Evolutionary conservation across 2,113 vertebrate species (phyloP), one percentile per base, ranked within the genome.

Genomic region (Rousettus leschenaultii): DNA sequence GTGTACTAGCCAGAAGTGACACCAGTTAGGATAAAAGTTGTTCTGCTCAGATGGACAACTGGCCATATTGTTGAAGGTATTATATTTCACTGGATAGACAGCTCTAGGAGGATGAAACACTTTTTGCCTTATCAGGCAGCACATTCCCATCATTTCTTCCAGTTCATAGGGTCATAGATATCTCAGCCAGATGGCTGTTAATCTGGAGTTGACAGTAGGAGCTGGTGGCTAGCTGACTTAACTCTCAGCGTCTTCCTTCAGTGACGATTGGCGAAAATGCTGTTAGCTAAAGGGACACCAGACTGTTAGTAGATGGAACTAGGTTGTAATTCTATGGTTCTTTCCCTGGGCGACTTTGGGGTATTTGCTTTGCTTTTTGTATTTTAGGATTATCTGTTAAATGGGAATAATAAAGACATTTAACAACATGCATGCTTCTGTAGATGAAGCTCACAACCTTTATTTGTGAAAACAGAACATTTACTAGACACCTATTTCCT

Each of bases 351-450:
- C 40, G 35, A 70, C 61, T 89, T 94, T 91, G 48, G 24, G 65
- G 71, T 79, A 26, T 28, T 84, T 84, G 24, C 61, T 96, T 75
- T 92, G n/a, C 40, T 91, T 26, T 51, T 84, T 93, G 16, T 70
- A 83, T 83, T 95, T 95, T 65, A 86, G 61, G 82, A 55, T 90
- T 53, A 28, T 75, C 61, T 86, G 24, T 88, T 94, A 38, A 57
- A 33, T 86, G 75, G 68, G 4, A 89, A 70, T 61, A 51, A 59
- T 33, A 68, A 68, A 45, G n/a, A 63, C 11, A 38, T 30, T 45
- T 24, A 68, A 63, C 33, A 82, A 35, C 28, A 30, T 75, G 11
- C 18, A 38, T 40, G 30, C n/a, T 77, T 82, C 19, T 43, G 48
- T 59, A 57, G 21, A 19, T 75, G 78, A 15, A 61, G 1, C 28